Conservation (phyloP, 1,140 invertebrate species). For the Drosophila serrata region DNA sequence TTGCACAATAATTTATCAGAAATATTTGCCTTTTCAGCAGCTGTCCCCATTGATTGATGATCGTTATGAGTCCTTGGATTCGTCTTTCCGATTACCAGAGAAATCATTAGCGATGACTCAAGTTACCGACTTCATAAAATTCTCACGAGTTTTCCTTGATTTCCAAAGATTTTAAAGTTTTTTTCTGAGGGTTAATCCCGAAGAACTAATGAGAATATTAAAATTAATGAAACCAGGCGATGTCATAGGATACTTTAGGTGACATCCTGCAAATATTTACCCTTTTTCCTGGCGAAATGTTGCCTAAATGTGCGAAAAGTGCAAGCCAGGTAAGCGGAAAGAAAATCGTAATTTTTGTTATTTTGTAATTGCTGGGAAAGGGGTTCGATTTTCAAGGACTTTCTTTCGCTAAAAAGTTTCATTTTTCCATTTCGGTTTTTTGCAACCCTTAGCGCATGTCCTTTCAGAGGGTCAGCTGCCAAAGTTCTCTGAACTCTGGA, state of each 20-base stretch:
- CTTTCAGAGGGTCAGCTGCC: constrained; percentile 60
- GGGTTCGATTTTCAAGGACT: constrained; percentile 45
- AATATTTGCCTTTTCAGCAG: constrained; percentile 71
- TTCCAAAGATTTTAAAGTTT: constrained; percentile 10
- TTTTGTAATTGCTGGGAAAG: constrained; percentile 43
- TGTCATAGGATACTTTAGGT: constrained; percentile 66
- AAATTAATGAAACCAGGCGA: constrained; percentile 68
- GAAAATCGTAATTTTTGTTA: constrained; percentile 38
- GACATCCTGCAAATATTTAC: constrained; percentile 65
- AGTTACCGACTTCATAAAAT: constrained; percentile 59
- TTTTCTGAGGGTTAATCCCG: constrained; percentile 35
- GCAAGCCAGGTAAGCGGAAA: constrained; percentile 26
- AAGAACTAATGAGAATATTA: constrained; percentile 80
- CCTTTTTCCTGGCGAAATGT: constrained; percentile 62
- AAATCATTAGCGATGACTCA: constrained; percentile 69
- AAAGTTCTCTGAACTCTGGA: constrained; percentile 65
- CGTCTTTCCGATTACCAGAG: constrained; percentile 30
- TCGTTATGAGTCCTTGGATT: constrained; percentile 56
- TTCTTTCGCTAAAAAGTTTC: constrained; percentile 32
- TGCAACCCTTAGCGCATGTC: constrained; percentile 55
- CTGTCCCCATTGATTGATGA: constrained; percentile 75
- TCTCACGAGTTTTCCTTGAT: constrained; percentile 60
- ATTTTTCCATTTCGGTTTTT: constrained; percentile 36
- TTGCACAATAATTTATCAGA: constrained; percentile 75
- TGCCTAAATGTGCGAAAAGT: constrained; percentile 43